These are phyloP conservation scores for Podotricha telesiphe DNA, from an alignment of 2,888 invertebrate species.

Conservation along the genomic window DNA sequence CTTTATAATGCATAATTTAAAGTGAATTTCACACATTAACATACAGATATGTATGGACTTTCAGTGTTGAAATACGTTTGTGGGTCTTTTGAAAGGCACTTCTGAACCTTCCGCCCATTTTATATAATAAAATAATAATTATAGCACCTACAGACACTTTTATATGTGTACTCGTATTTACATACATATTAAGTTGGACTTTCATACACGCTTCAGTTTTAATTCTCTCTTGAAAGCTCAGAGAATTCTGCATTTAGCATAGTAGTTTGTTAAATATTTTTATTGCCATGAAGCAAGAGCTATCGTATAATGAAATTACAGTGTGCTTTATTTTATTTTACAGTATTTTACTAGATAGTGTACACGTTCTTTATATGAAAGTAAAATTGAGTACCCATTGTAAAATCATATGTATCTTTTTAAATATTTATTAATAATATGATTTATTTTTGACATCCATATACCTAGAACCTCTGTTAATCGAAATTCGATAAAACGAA, in stretches of 20 bases:
- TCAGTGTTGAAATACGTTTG: too few species aligned
- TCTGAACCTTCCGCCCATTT: too few species aligned
- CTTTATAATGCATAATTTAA: too few species aligned
- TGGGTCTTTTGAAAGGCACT: too few species aligned
- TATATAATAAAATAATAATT: too few species aligned
- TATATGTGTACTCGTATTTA: too few species aligned
- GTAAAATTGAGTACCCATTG: neutral
- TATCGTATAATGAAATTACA: slow-evolving; percentile 28
- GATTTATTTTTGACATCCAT: too few species aligned
- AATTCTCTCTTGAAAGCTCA: slow-evolving; percentile 18
- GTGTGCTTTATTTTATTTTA: slow-evolving; percentile 4
- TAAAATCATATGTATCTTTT: neutral
- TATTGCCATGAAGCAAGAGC: slow-evolving; percentile 8
- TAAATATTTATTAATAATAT: neutral
- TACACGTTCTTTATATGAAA: neutral
- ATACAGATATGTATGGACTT: too few species aligned
- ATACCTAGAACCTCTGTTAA: too few species aligned
- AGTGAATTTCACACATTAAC: too few species aligned
- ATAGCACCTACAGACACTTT: too few species aligned
- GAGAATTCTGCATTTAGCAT: slow-evolving; percentile 1
- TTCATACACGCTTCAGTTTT: neutral
- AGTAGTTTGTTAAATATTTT: slow-evolving; percentile 24
- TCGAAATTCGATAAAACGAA: too few species aligned
- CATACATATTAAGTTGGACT: neutral
- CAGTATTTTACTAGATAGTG: slow-evolving; percentile 1